phyloP scores from a whole-genome alignment of 2,888 invertebrate genomes.

The Blera fallax region DNA sequence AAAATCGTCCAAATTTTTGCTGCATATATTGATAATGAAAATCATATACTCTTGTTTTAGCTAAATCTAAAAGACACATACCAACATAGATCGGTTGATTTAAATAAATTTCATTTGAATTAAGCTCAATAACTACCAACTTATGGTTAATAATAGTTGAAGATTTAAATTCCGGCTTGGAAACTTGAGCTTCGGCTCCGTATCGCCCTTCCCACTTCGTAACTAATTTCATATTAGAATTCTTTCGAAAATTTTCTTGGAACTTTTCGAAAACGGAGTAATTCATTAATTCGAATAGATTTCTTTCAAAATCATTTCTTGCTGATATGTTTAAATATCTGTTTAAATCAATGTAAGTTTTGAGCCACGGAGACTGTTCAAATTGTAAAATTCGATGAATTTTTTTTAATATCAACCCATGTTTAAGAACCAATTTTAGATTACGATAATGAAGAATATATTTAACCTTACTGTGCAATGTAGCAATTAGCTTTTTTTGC shows the following conservation, averaged over 20 bases:
- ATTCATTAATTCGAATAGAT: constrained; percentile 33
- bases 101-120: constrained; percentile 20
- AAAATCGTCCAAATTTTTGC: neutral
- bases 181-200: neutral
- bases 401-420: constrained; percentile 75
- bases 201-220: constrained; percentile 26
- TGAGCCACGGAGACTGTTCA: constrained; percentile 75
- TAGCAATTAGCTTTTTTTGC: constrained; percentile 60
- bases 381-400: constrained; percentile 75
- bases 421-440: constrained; percentile 74
- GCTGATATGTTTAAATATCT: neutral
- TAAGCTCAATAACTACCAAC: constrained; percentile 67
- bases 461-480: constrained; percentile 74
- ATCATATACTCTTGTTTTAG: constrained; percentile 59
- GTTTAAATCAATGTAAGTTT: constrained; percentile 62
- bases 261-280: constrained; percentile 71
- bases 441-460: constrained; percentile 76
- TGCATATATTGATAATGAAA: constrained; percentile 51
- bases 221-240: constrained; percentile 54
- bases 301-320: constrained; percentile 28
- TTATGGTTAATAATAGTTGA: constrained; percentile 57
- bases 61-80: constrained; percentile 60
- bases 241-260: constrained; percentile 67
- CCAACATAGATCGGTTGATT: constrained; percentile 71
- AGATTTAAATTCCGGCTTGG: constrained; percentile 11